Evolutionary conservation across 64 coral and sea anemone species (phyloP), one percentile per base, ranked within the genome.

Genomic region (Cladopsammia gracilis): DNA sequence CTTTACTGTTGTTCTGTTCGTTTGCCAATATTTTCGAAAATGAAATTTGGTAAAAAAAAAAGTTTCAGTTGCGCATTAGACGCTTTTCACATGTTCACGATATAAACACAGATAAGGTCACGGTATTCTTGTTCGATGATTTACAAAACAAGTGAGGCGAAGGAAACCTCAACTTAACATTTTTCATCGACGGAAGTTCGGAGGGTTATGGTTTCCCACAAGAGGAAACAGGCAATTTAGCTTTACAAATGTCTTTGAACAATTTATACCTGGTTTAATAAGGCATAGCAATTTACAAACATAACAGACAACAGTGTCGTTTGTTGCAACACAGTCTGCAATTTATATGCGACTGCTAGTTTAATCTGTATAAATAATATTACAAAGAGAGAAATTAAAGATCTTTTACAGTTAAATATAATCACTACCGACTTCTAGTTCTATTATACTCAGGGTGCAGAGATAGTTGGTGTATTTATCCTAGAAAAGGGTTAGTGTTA

Each of bases 341-440:
- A 83, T 0, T 5, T 62, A 34, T 34, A 7, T 26, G 25, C 26
- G 25, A 62, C 34, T 84, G 61, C 20, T 11, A 48, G 59, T 84
- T 68, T 84, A 83, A 83, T 83, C 61, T 84, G 62, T 65, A 68
- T 67, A 62, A 84, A 84, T 67, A 84, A 84, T 67, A 68, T 67
- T 67, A 67, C 43, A 49, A 48, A 24, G 45, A 10, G 44, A 50
- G 25, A 48, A 66, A 25, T 49, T 5, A 23, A 25, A 45, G 25
- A 7, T 47, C 61, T 43, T 72, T 20, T 50, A 75, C 44, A 75
- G 44, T 46, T 20, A 75, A 75, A 19, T 20, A 49, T 19, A 20
- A 14, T 75, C 7, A 25, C 65, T 69, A 69, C n/a, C n/a, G n/a
- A n/a, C 34, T 34, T 34, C 34, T 34, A 34, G 34, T 34, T 34